phyloP scores from a whole-genome alignment of 2,888 invertebrate genomes.

The Cheilosia vernalis region DNA sequence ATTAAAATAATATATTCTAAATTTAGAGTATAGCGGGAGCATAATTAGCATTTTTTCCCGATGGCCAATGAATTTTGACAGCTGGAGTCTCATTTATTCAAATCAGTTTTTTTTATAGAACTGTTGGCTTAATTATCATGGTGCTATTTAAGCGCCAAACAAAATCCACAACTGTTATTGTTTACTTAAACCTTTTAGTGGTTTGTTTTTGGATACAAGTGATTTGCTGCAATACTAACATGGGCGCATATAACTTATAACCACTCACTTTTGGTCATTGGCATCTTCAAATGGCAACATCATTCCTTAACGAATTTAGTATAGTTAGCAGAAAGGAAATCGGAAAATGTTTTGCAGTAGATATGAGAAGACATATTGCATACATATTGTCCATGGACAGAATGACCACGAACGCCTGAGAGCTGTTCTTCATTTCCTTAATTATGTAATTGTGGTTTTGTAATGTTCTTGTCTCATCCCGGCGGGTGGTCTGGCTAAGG shows the following conservation, averaged over 20 bases:
- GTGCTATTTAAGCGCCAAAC: not conserved
- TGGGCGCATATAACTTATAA: not conserved
- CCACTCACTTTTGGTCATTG: constrained; percentile 1
- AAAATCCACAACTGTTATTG: constrained; percentile 4
- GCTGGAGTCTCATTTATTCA: constrained; percentile 50
- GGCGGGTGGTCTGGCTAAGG: constrained; percentile 34
- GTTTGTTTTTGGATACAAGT: not conserved
- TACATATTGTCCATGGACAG: not conserved
- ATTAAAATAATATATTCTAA: constrained; percentile 47
- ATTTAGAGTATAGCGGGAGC: constrained; percentile 1
- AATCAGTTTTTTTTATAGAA: constrained; percentile 32
- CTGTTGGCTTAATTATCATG: constrained; percentile 16
- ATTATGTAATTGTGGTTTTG: constrained; percentile 46
- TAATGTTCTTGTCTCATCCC: constrained; percentile 32
- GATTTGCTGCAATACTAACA: not conserved
- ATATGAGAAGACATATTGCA: not conserved
- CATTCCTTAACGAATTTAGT: constrained; percentile 1
- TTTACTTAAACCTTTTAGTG: constrained; percentile 5
- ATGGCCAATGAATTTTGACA: constrained; percentile 47
- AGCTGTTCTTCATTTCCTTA: constrained; percentile 51
- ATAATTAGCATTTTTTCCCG: constrained; percentile 54
- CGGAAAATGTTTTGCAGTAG: constrained; percentile 21
- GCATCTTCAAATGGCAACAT: constrained; percentile 32
- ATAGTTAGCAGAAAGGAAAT: constrained; percentile 24
- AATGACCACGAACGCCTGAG: constrained; percentile 24